These are phyloP conservation scores for Caenorhabditis sp. DNA, from an alignment of 2,888 invertebrate genomes.

Conservation along the genomic window DNA sequence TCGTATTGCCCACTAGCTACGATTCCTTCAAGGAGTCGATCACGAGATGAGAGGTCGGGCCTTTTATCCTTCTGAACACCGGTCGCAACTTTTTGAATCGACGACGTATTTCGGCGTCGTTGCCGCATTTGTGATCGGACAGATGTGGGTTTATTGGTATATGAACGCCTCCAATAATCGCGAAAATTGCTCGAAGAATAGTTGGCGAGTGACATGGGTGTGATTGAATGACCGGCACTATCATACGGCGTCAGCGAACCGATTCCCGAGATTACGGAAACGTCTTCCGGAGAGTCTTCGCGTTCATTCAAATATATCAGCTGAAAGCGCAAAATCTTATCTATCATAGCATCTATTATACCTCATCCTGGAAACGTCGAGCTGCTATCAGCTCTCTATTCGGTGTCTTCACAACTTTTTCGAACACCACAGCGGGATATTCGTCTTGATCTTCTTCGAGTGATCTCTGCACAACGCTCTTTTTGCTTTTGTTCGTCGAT, in stretches of 20 bases:
- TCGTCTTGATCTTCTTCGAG: slow-evolving; percentile 6
- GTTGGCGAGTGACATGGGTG: neutral
- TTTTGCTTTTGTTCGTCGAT: neutral
- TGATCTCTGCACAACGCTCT: slow-evolving; percentile 5
- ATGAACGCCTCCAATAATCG: slow-evolving; percentile 47
- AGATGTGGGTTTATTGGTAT: neutral
- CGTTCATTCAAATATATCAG: slow-evolving; percentile 47
- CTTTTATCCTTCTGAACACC: slow-evolving; percentile 17
- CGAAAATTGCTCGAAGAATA: slow-evolving; percentile 45
- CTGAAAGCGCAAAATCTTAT: too few species aligned
- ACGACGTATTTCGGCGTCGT: neutral
- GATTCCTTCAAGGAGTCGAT: slow-evolving; percentile 15
- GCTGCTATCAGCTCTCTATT: slow-evolving; percentile 36
- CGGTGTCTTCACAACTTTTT: slow-evolving; percentile 35
- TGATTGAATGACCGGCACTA: slow-evolving; percentile 12
- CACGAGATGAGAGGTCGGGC: slow-evolving; percentile 7
- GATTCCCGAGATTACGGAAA: neutral
- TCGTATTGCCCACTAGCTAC: slow-evolving; percentile 24
- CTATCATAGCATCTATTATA: too few species aligned
- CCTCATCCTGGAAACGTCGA: slow-evolving; percentile 34
- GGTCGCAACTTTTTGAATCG: slow-evolving; percentile 9
- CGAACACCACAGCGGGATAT: slow-evolving; percentile 15
- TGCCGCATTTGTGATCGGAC: slow-evolving; percentile 3
- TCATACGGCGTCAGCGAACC: slow-evolving; percentile 61
- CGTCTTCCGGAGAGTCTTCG: slow-evolving; percentile 6